These are phyloP conservation scores for Leucoma salicis DNA, from an alignment of 2,888 invertebrate genomes.

Conservation along the genomic window DNA sequence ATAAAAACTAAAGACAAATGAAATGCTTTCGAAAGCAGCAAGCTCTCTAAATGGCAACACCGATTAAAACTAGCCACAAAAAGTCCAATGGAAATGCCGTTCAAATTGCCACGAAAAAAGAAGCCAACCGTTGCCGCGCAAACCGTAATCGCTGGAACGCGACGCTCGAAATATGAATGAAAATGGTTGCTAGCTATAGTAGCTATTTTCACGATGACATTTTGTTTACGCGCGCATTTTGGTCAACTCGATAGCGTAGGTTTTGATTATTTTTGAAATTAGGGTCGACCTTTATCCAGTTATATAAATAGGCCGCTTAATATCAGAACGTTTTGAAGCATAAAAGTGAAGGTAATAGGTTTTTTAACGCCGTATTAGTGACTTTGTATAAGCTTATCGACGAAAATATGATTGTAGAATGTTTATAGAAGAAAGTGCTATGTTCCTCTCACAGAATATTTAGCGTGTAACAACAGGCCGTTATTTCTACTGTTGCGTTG, in stretches of 20 bases:
- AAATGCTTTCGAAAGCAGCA: conserved; percentile 45
- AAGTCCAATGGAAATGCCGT: conserved; percentile 57
- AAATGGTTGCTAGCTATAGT: conserved; percentile 48
- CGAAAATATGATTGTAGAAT: too few species aligned
- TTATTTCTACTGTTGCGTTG: too few species aligned
- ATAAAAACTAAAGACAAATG: conserved; percentile 50
- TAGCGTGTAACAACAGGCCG: too few species aligned
- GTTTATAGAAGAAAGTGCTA: too few species aligned
- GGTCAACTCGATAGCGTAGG: conserved; percentile 35
- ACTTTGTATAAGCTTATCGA: too few species aligned
- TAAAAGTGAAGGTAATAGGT: conserved; percentile 13
- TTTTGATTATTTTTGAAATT: conserved; percentile 45
- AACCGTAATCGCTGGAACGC: conserved; percentile 63
- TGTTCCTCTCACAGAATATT: too few species aligned
- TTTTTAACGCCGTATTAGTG: too few species aligned
- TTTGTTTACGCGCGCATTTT: conserved; percentile 52
- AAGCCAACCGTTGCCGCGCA: conserved; percentile 48
- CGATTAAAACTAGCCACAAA: conserved; percentile 74
- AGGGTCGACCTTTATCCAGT: conserved; percentile 32
- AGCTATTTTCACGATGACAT: conserved; percentile 51
- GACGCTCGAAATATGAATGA: conserved; percentile 63
- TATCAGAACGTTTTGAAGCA: conserved; percentile 18
- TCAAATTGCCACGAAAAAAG: conserved; percentile 69
- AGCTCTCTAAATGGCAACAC: conserved; percentile 64
- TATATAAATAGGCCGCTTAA: conserved; percentile 30